phyloP scores from a whole-genome alignment of 64 coral and sea anemone species.

The Porites australiensis region DNA sequence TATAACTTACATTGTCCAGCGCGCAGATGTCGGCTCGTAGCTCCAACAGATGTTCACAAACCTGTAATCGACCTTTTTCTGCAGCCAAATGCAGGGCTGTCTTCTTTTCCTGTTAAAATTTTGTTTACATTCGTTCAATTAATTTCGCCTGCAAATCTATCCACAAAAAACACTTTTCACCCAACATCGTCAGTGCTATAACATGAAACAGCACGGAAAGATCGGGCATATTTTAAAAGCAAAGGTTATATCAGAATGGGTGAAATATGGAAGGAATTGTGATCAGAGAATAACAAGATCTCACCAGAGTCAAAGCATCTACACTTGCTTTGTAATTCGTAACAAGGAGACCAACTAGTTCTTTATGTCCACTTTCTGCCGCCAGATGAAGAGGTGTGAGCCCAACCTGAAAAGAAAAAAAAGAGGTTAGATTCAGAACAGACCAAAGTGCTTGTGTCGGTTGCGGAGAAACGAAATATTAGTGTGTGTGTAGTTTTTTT shows the following conservation, averaged over 20 bases:
- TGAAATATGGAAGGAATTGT: too few relatives aligned
- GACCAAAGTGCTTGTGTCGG: too few relatives aligned
- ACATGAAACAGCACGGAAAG: too few relatives aligned
- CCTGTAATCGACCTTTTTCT: constrained; percentile 84
- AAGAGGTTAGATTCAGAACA: too few relatives aligned
- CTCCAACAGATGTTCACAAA: constrained; percentile 93
- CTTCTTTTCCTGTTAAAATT: constrained; percentile 84
- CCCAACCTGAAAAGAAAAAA: constrained; percentile 62
- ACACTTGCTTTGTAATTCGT: constrained; percentile 79
- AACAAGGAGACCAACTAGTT: constrained; percentile 89
- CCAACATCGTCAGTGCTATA: background rate
- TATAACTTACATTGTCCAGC: constrained; percentile 85
- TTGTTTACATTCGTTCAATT: background rate
- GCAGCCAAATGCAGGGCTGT: constrained; percentile 94
- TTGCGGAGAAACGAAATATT: too few relatives aligned
- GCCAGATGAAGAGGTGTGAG: constrained; percentile 91
- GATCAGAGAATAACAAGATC: background rate
- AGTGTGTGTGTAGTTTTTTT: background rate
- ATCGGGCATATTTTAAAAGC: too few relatives aligned
- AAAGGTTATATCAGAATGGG: too few relatives aligned
- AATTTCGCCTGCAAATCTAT: too few relatives aligned
- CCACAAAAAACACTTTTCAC: background rate
- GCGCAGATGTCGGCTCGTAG: constrained; percentile 87
- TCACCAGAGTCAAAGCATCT: constrained; percentile 88
- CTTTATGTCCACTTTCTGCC: constrained; percentile 88